A percentile compares a stretch with the other conserved stretches of the same genome.
Conservation (phyloP, 2,113 vertebrate genomes). For the Oncorhynchus keta region DNA sequence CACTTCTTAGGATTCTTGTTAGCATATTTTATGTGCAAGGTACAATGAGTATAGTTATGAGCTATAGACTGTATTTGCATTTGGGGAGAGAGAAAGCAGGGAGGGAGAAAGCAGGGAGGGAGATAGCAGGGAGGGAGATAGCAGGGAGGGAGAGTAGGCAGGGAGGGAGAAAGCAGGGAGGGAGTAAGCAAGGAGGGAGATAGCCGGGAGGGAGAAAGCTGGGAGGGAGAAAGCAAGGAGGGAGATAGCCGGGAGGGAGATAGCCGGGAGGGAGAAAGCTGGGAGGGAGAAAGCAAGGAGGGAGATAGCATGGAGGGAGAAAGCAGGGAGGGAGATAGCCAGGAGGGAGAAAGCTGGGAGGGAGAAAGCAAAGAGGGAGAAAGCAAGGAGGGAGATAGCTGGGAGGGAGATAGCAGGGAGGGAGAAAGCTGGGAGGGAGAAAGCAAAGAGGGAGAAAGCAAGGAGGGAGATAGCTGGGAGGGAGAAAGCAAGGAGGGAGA, state of each 20-base stretch:
- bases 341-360: not conserved
- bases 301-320: too few relatives aligned
- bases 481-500: constrained; percentile 32
- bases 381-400: too few relatives aligned
- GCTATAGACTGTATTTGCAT: constrained; percentile 23
- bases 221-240: constrained; percentile 41
- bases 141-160: not conserved
- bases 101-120: too few relatives aligned
- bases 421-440: not conserved
- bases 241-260: too few relatives aligned
- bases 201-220: constrained; percentile 10
- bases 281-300: too few relatives aligned
- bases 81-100: not conserved
- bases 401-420: too few relatives aligned
- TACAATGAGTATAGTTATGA: constrained; percentile 28
- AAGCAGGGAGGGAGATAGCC: too few relatives aligned
- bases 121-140: too few relatives aligned
- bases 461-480: constrained; percentile 21
- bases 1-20: constrained; percentile 3
- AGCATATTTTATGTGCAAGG: constrained; percentile 32
- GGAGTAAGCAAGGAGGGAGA: not conserved
- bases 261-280: too few relatives aligned
- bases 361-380: not conserved
- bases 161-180: constrained; percentile 26
- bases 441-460: not conserved